These are phyloP conservation scores for Dendrolimus pini DNA, from an alignment of 2,888 invertebrate genomes.

Conservation along the genomic window DNA sequence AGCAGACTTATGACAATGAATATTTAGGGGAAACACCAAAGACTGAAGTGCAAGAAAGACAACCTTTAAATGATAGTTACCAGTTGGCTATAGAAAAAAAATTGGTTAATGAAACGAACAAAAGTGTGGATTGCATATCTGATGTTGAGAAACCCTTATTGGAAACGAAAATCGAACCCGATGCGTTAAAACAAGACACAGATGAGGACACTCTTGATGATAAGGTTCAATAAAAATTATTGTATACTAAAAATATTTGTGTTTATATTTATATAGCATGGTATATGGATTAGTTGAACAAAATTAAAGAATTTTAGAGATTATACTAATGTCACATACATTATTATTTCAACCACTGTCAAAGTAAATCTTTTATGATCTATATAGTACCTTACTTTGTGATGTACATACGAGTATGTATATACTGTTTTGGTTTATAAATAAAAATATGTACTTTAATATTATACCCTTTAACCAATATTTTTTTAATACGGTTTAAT, in stretches of 20 bases:
- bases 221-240: conserved; percentile 66
- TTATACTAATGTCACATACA: conserved; percentile 23
- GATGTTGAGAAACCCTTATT: conserved; percentile 10
- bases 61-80: conserved; percentile 9
- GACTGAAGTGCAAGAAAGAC: conserved; percentile 5
- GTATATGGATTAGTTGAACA: conserved; percentile 55
- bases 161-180: conserved; percentile 19
- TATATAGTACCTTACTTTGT: no score
- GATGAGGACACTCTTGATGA: conserved; percentile 38
- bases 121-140: conserved; percentile 11
- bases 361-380: no score
- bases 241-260: conserved; percentile 45
- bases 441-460: conserved; percentile 1
- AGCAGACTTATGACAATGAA: conserved; percentile 48
- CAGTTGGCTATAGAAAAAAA: conserved; percentile 8
- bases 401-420: not conserved
- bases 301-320: conserved; percentile 43
- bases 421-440: conserved; percentile 1
- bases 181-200: conserved; percentile 17
- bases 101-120: conserved; percentile 10
- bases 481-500: no score
- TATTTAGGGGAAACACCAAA: conserved; percentile 31
- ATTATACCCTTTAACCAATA: not conserved
- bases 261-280: conserved; percentile 55
- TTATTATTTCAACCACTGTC: no score